A percentile compares a stretch with the other conserved stretches of the same genome.
Evolutionary conservation across 2,113 vertebrate genomes (phyloP).

Genomic region (Elanoides forficatus): DNA sequence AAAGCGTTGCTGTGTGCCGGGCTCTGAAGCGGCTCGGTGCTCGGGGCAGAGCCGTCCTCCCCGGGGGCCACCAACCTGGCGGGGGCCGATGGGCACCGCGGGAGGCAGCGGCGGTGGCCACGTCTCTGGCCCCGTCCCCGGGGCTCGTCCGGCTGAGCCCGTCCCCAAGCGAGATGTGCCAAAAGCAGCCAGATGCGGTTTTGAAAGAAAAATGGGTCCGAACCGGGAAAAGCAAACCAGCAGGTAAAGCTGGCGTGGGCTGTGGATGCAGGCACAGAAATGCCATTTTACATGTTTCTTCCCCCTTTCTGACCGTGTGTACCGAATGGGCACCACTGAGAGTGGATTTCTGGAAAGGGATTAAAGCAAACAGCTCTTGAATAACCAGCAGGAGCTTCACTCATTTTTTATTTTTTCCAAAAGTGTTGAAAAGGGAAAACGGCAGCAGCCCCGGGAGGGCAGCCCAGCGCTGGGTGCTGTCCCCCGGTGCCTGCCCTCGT

Average conservation of each 20-base stretch:
- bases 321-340: rapidly evolving
- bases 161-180: rapidly evolving
- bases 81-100: background rate
- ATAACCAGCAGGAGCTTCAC: background rate
- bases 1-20: background rate
- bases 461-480: background rate
- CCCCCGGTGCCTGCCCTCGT: background rate
- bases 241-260: background rate
- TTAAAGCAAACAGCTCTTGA: background rate
- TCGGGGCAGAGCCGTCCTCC: background rate
- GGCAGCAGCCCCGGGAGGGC: background rate
- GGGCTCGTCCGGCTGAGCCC: background rate
- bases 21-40: background rate
- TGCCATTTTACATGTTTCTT: background rate
- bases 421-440: background rate
- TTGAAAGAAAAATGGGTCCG: background rate
- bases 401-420: background rate
- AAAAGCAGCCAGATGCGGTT: background rate
- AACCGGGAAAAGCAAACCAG: background rate
- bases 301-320: background rate
- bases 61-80: background rate
- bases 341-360: background rate
- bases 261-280: background rate
- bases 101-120: background rate
- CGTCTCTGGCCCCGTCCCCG: rapidly evolving